A percentile compares a stretch with the other conserved stretches of the same genome.
Evolutionary conservation across 2,797 vertebrate genomes (phyloP).

Genomic region (Ciconia nigra): DNA sequence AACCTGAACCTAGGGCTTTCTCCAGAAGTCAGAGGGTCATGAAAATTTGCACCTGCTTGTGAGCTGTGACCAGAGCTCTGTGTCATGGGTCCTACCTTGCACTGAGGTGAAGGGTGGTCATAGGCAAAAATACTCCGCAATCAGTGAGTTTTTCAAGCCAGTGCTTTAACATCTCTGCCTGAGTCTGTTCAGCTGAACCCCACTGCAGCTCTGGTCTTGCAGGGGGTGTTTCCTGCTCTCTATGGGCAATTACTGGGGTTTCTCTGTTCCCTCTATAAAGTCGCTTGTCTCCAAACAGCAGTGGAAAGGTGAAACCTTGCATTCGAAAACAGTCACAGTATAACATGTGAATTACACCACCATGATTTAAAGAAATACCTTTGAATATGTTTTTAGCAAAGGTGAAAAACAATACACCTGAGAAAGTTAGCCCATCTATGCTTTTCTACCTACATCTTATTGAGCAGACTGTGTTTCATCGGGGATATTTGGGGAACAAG

Average conservation of each 20-base stretch:
- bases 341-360: background rate
- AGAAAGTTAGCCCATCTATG: background rate
- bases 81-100: background rate
- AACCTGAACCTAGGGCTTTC: fast-evolving
- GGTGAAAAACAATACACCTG: background rate
- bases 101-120: background rate
- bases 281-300: background rate
- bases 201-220: background rate
- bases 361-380: background rate
- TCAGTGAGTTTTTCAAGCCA: background rate
- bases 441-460: background rate
- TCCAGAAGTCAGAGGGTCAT: background rate
- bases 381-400: background rate
- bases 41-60: background rate
- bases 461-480: background rate
- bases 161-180: background rate
- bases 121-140: fast-evolving
- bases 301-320: background rate
- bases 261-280: background rate
- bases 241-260: background rate
- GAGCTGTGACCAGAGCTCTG: background rate
- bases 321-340: background rate
- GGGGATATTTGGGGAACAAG: background rate
- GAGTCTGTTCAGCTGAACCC: background rate
- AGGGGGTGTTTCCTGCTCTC: background rate